Conservation (phyloP, 2,113 vertebrate species). For the Holacanthus passer region DNA sequence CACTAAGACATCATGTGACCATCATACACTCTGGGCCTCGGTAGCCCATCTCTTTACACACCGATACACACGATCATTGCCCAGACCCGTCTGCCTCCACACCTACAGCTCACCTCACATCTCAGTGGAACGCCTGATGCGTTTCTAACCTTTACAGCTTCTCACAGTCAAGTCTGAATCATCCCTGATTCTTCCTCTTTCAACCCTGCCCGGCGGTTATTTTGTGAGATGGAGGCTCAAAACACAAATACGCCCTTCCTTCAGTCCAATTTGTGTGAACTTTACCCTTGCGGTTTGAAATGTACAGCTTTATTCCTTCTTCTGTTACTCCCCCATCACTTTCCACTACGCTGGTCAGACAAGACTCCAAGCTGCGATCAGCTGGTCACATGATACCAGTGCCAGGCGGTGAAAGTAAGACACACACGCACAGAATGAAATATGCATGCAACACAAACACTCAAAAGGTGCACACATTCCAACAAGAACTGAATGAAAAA, state of each 20-base stretch:
- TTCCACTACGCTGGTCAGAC: slow-evolving; percentile 1
- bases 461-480: background rate
- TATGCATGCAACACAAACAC: background rate
- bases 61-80: background rate
- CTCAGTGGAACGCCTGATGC: background rate
- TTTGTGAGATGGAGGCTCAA: background rate
- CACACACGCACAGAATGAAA: background rate
- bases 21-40: no score
- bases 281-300: background rate
- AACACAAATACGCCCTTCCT: background rate
- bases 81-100: no score
- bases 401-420: slow-evolving; percentile 42
- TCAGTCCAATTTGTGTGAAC: background rate
- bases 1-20: background rate
- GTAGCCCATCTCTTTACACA: background rate
- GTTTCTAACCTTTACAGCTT: background rate
- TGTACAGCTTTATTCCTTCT: background rate
- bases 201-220: background rate
- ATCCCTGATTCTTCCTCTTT: background rate
- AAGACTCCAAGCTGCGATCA: background rate
- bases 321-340: background rate
- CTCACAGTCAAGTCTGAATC: background rate
- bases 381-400: slow-evolving; percentile 33
- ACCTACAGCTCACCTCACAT: background rate
- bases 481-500: background rate